phyloP scores from a whole-genome alignment of 2,797 vertebrate genomes.

The Enteromius fasciolatus region DNA sequence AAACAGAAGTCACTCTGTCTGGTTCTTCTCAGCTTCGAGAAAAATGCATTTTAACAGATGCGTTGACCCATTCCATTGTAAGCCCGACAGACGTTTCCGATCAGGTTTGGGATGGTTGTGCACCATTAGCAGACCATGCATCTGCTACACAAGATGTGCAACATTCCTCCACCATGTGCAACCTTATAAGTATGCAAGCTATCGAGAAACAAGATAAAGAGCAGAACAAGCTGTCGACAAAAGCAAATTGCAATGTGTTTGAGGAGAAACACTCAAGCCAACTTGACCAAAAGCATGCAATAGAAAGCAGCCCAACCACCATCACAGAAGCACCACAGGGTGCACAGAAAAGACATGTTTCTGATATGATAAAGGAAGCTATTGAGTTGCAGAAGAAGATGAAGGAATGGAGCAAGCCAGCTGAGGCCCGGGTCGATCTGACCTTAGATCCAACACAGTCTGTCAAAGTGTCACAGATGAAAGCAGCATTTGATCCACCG shows the following conservation, averaged over 20 bases:
- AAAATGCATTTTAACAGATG: slow-evolving; percentile 21
- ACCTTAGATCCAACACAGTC: slow-evolving; percentile 70
- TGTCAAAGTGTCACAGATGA: slow-evolving; percentile 81
- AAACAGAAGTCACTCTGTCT: slow-evolving; percentile 1
- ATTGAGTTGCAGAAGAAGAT: slow-evolving; percentile 79
- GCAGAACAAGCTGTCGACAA: slow-evolving; percentile 34
- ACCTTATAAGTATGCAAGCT: slow-evolving; percentile 38
- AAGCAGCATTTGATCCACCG: slow-evolving; percentile 77
- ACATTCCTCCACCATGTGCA: slow-evolving; percentile 26
- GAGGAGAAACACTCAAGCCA: slow-evolving; percentile 50
- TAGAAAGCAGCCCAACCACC: slow-evolving; percentile 51
- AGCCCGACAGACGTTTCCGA: slow-evolving; percentile 31
- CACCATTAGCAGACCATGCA: slow-evolving; percentile 19
- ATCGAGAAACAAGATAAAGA: slow-evolving; percentile 48
- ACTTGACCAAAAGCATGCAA: slow-evolving; percentile 45
- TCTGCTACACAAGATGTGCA: slow-evolving; percentile 26
- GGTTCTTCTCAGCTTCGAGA: slow-evolving; percentile 26
- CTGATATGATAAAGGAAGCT: slow-evolving; percentile 78
- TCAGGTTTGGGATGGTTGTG: slow-evolving; percentile 45
- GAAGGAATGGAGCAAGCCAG: slow-evolving; percentile 73
- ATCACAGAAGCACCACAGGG: slow-evolving; percentile 60
- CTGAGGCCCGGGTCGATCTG: slow-evolving; percentile 68
- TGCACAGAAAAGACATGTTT: slow-evolving; percentile 72
- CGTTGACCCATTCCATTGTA: slow-evolving; percentile 38
- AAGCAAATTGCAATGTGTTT: slow-evolving; percentile 23